A percentile compares a stretch with the other conserved stretches of the same genome.
Conservation (phyloP, 2,797 vertebrate genomes). For the Serranus cabrilla region DNA sequence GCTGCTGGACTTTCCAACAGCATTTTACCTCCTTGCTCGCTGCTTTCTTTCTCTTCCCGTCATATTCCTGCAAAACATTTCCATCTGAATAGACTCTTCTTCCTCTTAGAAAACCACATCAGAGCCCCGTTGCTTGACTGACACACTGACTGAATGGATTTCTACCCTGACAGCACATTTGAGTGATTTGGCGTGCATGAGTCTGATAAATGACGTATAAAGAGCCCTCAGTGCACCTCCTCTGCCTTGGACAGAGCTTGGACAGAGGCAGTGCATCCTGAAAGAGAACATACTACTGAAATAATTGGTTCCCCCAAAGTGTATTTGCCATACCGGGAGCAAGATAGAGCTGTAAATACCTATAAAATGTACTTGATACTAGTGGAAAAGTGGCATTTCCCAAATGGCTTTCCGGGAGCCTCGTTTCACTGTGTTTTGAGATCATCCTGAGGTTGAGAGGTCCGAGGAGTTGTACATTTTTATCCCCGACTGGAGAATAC, state of each 20-base stretch:
- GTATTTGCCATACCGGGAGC: constrained; percentile 27
- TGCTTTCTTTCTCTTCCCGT: constrained; percentile 16
- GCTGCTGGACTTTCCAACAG: constrained; percentile 13
- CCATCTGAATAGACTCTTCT: constrained; percentile 18
- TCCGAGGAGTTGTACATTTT: not conserved
- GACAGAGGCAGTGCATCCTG: constrained; percentile 35
- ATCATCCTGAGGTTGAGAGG: not conserved
- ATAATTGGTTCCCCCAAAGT: constrained; percentile 21
- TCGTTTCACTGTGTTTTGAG: constrained; percentile 8
- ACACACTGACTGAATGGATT: constrained; percentile 28
- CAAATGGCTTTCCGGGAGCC: constrained; percentile 5
- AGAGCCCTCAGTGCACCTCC: constrained; percentile 19
- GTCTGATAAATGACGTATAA: constrained; percentile 45
- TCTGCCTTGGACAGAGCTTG: constrained; percentile 32
- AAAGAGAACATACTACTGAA: constrained; percentile 11
- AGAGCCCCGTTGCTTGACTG: constrained; percentile 13
- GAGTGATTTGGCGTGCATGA: constrained; percentile 44
- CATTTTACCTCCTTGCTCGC: constrained; percentile 8
- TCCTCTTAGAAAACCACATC: constrained; percentile 27
- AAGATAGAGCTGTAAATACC: constrained; percentile 8
- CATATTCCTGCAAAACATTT: constrained; percentile 16
- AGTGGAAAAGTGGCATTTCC: constrained; percentile 20
- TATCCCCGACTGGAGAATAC: not conserved
- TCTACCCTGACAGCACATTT: constrained; percentile 44
- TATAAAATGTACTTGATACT: constrained; percentile 13